These are phyloP conservation scores for Colletes collaris DNA, from an alignment of 2,888 invertebrate species.

Conservation along the genomic window DNA sequence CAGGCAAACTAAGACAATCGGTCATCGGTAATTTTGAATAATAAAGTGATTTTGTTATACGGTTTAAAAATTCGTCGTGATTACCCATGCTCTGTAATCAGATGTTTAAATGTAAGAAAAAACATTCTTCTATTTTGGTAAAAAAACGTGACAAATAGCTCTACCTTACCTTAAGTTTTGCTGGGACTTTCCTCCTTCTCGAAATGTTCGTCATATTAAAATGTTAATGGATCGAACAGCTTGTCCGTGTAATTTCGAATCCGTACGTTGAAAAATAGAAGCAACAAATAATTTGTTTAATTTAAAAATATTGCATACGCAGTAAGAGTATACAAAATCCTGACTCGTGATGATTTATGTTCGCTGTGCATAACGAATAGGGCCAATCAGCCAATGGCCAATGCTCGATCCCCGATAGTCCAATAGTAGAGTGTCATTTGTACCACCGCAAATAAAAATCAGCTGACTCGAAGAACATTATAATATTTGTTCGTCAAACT, in stretches of 20 bases:
- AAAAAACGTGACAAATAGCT: conserved; percentile 12
- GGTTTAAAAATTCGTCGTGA: conserved; percentile 90
- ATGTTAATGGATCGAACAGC: not conserved
- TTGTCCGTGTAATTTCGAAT: not conserved
- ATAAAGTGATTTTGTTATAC: conserved; percentile 94
- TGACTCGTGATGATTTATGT: conserved; percentile 41
- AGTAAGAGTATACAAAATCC: not conserved
- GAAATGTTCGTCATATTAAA: conserved; percentile 84
- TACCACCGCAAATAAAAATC: conserved; percentile 42
- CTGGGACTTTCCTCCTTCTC: conserved; percentile 84
- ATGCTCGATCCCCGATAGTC: not conserved
- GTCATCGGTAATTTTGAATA: conserved; percentile 91
- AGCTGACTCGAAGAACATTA: conserved; percentile 20
- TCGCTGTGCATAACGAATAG: conserved; percentile 34
- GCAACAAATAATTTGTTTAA: not conserved
- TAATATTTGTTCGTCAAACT: not conserved
- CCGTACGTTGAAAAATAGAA: not conserved
- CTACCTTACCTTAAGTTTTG: conserved; percentile 84
- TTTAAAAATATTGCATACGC: not conserved
- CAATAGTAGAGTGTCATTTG: conserved; percentile 25
- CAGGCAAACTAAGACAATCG: conserved; percentile 89
- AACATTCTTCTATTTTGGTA: conserved; percentile 3
- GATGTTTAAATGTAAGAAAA: not conserved
- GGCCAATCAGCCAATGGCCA: too few relatives aligned
- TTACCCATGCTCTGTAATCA: conserved; percentile 86